phyloP scores from a whole-genome alignment of 1,140 invertebrate species.

The Stratiolaelaps scimitus region DNA sequence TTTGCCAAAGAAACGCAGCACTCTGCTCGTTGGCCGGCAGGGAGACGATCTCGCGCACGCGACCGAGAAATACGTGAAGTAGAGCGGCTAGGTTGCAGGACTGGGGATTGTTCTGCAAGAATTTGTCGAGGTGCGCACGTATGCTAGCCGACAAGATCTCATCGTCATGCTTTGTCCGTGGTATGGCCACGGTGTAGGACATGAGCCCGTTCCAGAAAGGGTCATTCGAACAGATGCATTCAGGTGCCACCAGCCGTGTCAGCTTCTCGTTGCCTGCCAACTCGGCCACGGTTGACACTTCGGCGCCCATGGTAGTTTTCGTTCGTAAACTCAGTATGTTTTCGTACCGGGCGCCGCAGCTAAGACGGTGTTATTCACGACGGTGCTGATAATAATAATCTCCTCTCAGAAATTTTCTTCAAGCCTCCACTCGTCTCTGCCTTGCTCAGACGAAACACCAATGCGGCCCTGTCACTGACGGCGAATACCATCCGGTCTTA shows the following conservation, averaged over 20 bases:
- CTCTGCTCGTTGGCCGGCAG: constrained; percentile 45
- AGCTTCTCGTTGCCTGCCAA: constrained; percentile 68
- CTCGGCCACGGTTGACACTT: constrained; percentile 51
- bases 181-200: constrained; percentile 72
- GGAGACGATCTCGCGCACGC: constrained; percentile 62
- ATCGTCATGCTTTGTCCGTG: constrained; percentile 53
- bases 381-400: too few relatives aligned
- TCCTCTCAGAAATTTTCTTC: too few relatives aligned
- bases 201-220: constrained; percentile 85
- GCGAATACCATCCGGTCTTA: too few relatives aligned
- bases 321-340: too few relatives aligned
- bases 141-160: constrained; percentile 30
- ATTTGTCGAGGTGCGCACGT: constrained; percentile 27
- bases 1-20: constrained; percentile 82
- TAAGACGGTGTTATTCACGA: too few relatives aligned
- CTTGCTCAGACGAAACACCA: too few relatives aligned
- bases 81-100: constrained; percentile 77
- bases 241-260: constrained; percentile 58
- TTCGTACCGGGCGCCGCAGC: too few relatives aligned
- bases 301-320: neutral
- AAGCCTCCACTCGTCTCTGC: too few relatives aligned
- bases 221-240: constrained; percentile 69
- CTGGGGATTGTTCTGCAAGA: constrained; percentile 54
- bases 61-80: constrained; percentile 64
- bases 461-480: too few relatives aligned